A percentile compares a stretch with the other conserved stretches of the same genome.
phyloP scores from a whole-genome alignment of 2,888 invertebrate genomes.

The Tenodera sinensis region DNA sequence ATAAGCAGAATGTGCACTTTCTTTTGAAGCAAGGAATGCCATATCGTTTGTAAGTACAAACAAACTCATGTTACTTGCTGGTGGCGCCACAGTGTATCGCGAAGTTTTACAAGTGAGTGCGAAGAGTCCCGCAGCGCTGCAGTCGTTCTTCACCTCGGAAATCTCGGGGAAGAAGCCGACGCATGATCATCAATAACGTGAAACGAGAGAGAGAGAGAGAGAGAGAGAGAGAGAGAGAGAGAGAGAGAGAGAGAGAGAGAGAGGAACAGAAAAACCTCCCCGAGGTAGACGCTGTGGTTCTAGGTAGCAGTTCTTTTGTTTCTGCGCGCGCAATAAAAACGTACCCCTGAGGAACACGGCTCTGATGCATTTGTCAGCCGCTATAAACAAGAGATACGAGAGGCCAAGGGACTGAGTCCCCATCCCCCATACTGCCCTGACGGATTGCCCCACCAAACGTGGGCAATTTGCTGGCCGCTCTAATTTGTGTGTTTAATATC shows the following conservation, averaged over 20 bases:
- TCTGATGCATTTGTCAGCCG: not conserved
- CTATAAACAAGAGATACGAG: not conserved
- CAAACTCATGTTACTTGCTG: not conserved
- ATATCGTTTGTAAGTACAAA: too few species aligned
- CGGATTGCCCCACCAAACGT: not conserved
- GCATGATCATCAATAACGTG: not conserved
- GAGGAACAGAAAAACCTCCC: not conserved
- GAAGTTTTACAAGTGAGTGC: not conserved
- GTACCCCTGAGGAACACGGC: not conserved
- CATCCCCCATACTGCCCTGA: not conserved
- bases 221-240: too few species aligned
- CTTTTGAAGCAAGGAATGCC: too few species aligned
- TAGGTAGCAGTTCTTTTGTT: not conserved
- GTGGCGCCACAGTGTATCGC: not conserved
- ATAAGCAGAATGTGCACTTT: too few species aligned
- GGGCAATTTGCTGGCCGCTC: not conserved
- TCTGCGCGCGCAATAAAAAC: not conserved
- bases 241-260: too few species aligned
- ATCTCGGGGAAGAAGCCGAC: not conserved
- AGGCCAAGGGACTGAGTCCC: not conserved
- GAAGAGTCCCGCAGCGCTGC: not conserved
- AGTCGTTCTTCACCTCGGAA: not conserved
- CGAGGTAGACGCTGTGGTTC: not conserved
- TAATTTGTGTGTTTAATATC: not conserved
- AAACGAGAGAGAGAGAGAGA: too few species aligned